Evolutionary conservation across 2,797 vertebrate genomes (phyloP), one percentile per base, ranked within the genome.

Genomic region (Streptopelia turtur): DNA sequence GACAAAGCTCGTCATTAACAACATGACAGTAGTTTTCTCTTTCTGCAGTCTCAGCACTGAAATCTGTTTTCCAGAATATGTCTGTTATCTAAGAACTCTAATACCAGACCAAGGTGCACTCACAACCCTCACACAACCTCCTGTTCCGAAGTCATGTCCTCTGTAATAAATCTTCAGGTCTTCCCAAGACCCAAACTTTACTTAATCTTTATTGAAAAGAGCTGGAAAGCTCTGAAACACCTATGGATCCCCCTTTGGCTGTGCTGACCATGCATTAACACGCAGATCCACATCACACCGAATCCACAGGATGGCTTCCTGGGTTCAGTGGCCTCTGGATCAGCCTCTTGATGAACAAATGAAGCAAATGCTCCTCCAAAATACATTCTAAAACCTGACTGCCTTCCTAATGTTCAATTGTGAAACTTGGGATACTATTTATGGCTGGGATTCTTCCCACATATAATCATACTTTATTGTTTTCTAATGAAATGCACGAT

Each of bases 401-500:
- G 71, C 45, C 31, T 80, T 57, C 31, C 59, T 39, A 6, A n/a
- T 24, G n/a, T 30, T 30, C 11, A 64, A 76, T 12, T 18, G 49
- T 64, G 81, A 61, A 1, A 31, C 41, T 74, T 24, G 22, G 74
- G 60, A 25, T 43, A n/a, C 55, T 60, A 41, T 31, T 94, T 11
- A 86, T 90, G 70, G 18, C 50, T 72, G 68, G 7, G 50, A 43
- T 59, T 66, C 47, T 68, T 90, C 43, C 80, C 80, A 71, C 39
- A 81, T 39, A 12, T 86, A 81, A 94, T 85, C 80, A 37, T 57
- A 49, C 15, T 50, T 83, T 5, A 83, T 94, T 96, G 78, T 96
- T 94, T 84, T 3, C 83, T 90, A 91, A 94, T 93, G 79, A 93
- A 94, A 94, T 76, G 78, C 81, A 89, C 0, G 11, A 49, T 80